Percentiles rank a stretch among this genome's conserved stretches.
Evolutionary conservation across 2,888 invertebrate genomes (phyloP).

Genomic region (Notodonta ziczac): DNA sequence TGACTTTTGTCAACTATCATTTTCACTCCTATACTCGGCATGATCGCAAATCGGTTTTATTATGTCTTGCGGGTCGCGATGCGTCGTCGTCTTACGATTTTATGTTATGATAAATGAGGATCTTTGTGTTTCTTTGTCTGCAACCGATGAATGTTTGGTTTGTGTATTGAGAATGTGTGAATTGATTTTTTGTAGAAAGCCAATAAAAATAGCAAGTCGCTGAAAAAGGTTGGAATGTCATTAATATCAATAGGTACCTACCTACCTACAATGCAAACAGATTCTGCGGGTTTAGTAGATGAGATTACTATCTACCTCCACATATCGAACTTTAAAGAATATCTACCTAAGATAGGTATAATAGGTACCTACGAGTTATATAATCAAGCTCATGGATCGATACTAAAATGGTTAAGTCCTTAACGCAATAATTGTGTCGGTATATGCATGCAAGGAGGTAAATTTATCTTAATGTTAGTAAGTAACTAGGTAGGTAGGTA

Average conservation of each 20-base stretch:
- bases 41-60: conserved; percentile 74
- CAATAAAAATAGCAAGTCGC: conserved; percentile 54
- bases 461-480: no score
- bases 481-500: no score
- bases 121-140: conserved; percentile 61
- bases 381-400: no score
- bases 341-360: no score
- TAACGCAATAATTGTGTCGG: no score
- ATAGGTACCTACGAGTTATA: no score
- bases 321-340: no score
- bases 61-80: conserved; percentile 67
- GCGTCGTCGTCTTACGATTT: conserved; percentile 58
- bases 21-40: conserved; percentile 71
- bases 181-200: conserved; percentile 56
- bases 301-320: no score
- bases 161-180: conserved; percentile 52
- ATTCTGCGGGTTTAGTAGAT: background rate
- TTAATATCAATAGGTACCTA: conserved; percentile 5
- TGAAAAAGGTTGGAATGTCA: conserved; percentile 26
- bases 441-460: no score
- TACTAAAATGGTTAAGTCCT: no score
- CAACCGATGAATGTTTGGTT: conserved; percentile 68
- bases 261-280: conserved; percentile 6
- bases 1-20: conserved; percentile 78
- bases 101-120: conserved; percentile 73